Percentiles rank a stretch among this genome's conserved stretches.
These are phyloP conservation scores for Lochmaea capreae DNA, from an alignment of 2,888 invertebrate species.

Conservation along the genomic window DNA sequence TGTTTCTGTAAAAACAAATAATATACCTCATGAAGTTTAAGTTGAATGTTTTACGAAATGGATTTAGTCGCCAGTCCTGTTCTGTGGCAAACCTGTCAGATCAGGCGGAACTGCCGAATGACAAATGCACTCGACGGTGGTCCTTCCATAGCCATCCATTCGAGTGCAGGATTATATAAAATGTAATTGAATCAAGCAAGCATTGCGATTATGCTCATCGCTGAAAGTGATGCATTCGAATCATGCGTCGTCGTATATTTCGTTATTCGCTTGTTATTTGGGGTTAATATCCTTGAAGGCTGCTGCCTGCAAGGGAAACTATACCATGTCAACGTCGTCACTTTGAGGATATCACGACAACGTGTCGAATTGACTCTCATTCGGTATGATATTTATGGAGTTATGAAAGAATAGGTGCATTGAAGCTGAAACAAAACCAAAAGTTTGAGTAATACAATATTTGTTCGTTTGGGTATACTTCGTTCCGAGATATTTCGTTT, in stretches of 20 bases:
- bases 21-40: too few relatives aligned
- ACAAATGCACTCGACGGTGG: constrained; percentile 64
- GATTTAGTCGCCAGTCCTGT: constrained; percentile 8
- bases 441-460: too few relatives aligned
- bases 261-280: constrained; percentile 53
- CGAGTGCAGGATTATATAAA: constrained; percentile 66
- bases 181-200: constrained; percentile 65
- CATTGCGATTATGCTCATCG: constrained; percentile 62
- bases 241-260: constrained; percentile 51
- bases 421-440: background rate
- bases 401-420: constrained; percentile 16
- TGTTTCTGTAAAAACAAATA: too few relatives aligned
- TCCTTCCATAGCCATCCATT: constrained; percentile 56
- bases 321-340: constrained; percentile 22
- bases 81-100: constrained; percentile 61
- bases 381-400: constrained; percentile 20
- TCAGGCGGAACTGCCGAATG: constrained; percentile 65
- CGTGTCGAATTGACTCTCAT: constrained; percentile 35
- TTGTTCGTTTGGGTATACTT: too few relatives aligned
- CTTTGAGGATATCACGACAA: constrained; percentile 33
- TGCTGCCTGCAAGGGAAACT: constrained; percentile 41
- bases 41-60: too few relatives aligned
- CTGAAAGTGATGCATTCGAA: constrained; percentile 63
- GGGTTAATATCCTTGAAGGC: constrained; percentile 54
- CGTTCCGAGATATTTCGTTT: too few relatives aligned